These are phyloP conservation scores for Urocitellus parryii DNA, from an alignment of 2,113 vertebrate genomes.

Conservation along the genomic window DNA sequence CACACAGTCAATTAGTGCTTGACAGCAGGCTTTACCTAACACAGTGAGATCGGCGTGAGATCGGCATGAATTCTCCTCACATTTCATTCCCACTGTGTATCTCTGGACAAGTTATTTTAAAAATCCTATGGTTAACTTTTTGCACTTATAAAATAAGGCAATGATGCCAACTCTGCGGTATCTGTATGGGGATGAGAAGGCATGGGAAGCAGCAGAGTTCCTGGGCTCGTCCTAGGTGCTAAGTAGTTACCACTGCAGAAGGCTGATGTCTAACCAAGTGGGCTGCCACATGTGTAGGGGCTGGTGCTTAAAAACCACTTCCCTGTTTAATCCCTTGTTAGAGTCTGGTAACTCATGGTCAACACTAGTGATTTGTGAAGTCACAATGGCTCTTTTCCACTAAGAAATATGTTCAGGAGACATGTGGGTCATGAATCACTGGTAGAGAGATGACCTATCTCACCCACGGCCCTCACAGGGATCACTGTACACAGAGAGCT, in stretches of 20 bases:
- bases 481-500: not conserved
- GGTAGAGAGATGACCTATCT: not conserved
- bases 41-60: not conserved
- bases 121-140: not conserved
- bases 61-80: not conserved
- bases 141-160: not conserved
- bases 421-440: too few species aligned
- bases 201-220: not conserved
- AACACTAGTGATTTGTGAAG: not conserved
- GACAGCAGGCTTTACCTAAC: slow-evolving; percentile 16
- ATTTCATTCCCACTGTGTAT: slow-evolving; percentile 1
- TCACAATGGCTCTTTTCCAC: not conserved
- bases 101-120: not conserved
- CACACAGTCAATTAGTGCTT: not conserved
- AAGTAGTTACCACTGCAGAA: not conserved
- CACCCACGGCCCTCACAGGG: not conserved
- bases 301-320: not conserved
- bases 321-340: not conserved
- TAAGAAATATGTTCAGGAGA: not conserved
- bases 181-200: not conserved
- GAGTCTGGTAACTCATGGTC: not conserved
- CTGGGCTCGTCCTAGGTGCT: not conserved
- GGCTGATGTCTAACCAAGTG: not conserved
- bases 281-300: too few species aligned
- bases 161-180: not conserved